phyloP scores from a whole-genome alignment of 1,140 invertebrate species.

The Caerostris darwini region DNA sequence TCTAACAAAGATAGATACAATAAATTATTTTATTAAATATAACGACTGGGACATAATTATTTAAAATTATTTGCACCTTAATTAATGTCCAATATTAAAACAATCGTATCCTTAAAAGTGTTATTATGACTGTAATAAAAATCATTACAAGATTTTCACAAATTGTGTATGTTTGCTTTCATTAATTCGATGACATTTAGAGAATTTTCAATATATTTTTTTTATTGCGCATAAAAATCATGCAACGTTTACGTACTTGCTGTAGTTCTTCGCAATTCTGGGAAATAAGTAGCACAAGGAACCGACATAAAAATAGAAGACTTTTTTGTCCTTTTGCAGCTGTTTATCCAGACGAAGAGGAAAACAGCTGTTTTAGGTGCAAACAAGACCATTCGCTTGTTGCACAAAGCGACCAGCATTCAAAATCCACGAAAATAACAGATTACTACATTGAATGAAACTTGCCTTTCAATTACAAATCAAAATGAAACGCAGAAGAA shows the following conservation, averaged over 20 bases:
- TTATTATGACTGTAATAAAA: too few relatives aligned
- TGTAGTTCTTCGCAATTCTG: not conserved
- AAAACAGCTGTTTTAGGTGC: constrained; percentile 41
- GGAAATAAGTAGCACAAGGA: not conserved
- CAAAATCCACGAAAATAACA: constrained; percentile 6
- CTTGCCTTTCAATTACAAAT: constrained; percentile 7
- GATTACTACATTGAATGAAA: constrained; percentile 21
- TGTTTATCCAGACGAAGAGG: constrained; percentile 46
- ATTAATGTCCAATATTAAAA: too few relatives aligned
- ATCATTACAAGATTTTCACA: too few relatives aligned
- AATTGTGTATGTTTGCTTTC: too few relatives aligned
- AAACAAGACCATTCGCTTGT: constrained; percentile 31
- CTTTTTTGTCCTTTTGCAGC: constrained; percentile 13
- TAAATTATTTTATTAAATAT: too few relatives aligned
- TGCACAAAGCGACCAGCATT: not conserved
- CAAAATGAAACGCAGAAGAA: not conserved
- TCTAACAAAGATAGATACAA: too few relatives aligned
- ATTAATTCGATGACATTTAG: too few relatives aligned
- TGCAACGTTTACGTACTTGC: not conserved
- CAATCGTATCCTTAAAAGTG: too few relatives aligned
- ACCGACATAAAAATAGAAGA: constrained; percentile 31
- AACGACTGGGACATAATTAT: too few relatives aligned
- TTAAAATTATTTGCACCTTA: too few relatives aligned
- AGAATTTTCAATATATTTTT: not conserved
- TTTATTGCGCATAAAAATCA: not conserved